Evolutionary conservation across 1,140 invertebrate genomes (phyloP).

Genomic region (Copidosoma floridanum): DNA sequence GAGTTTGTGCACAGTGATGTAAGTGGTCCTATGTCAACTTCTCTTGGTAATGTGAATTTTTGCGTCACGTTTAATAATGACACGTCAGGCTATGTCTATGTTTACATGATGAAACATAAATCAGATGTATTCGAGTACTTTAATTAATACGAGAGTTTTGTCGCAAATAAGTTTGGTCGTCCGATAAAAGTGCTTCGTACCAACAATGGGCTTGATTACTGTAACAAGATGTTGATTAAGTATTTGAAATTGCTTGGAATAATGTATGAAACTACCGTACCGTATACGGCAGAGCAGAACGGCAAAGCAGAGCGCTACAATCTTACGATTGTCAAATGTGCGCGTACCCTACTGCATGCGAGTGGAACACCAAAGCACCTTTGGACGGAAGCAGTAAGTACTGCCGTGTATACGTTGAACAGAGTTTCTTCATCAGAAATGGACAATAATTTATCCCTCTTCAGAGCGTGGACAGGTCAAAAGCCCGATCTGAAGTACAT

Average conservation of each 20-base stretch:
- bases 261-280: slow-evolving; percentile 31
- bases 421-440: background rate
- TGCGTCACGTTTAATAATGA: slow-evolving; percentile 18
- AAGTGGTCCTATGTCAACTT: slow-evolving; percentile 7
- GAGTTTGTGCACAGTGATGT: slow-evolving; percentile 24
- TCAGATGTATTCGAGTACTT: slow-evolving; percentile 9
- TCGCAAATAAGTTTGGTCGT: slow-evolving; percentile 13
- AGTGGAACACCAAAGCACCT: background rate
- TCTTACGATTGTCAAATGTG: no score
- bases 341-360: slow-evolving; percentile 17
- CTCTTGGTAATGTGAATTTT: slow-evolving; percentile 14
- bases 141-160: slow-evolving; percentile 6
- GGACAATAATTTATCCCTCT: slow-evolving; percentile 12
- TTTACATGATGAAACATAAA: slow-evolving; percentile 18
- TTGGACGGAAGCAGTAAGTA: background rate
- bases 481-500: slow-evolving; percentile 37
- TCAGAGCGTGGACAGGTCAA: slow-evolving; percentile 32
- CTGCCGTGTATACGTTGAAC: background rate
- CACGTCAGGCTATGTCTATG: slow-evolving; percentile 1
- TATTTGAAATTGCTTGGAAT: slow-evolving; percentile 30
- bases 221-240: slow-evolving; percentile 26
- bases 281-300: slow-evolving; percentile 39
- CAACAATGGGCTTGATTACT: slow-evolving; percentile 19
- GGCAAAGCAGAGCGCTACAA: no score
- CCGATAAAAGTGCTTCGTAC: slow-evolving; percentile 19